Base-by-base conservation (phyloP, 2,113 vertebrate genomes). In the Cavia porcellus region DNA sequence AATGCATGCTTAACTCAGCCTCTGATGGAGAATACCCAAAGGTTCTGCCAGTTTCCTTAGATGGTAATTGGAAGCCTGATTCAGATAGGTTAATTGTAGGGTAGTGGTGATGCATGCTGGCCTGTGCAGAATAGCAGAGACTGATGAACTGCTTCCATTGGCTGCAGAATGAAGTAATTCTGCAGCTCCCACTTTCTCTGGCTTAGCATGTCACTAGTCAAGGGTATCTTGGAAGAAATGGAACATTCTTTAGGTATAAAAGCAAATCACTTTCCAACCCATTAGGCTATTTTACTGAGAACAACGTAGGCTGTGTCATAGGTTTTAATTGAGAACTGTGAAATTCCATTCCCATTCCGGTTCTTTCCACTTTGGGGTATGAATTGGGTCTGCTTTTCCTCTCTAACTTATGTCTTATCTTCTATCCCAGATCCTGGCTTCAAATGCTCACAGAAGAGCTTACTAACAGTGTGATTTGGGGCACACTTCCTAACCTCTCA, bases 1-100 rank as follows among this genome's bases (percentile, higher is more conserved):
- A 98, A 97, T 97, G 85, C 92, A 62, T 72, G 84, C 94, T 94
- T 98, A 97, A 97, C 87, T 97, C 95, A 95, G 70, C 64, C 94
- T 93, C 88, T 55, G 96, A 93, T 68, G 90, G 86, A 42, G 74
- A 97, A 86, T 75, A 83, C 96, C 88, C 96, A 97, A 96, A 93
- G 92, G 89, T 93, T 74, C 94, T 62, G 66, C 90, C 42, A 59
- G 90, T 84, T 86, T 95, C 80, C 90, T 93, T 81, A 64, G 68
- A 90, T 66, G n/a, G 84, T 92, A 96, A 97, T 64, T 97, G 94
- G 96, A 94, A 98, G 84, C 70, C 92, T 97, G 89, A 96, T 97
- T 97, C 98, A 92, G 91, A 88, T 59, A 89, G 80, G n/a, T 97
- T 97, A 98, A 90, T 91, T 94, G 94, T 87, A 19, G 45, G 92